A percentile compares a stretch with the other conserved stretches of the same genome.
Evolutionary conservation across 2,113 vertebrate genomes (phyloP).

Genomic region (Malurus alboscapulatus): DNA sequence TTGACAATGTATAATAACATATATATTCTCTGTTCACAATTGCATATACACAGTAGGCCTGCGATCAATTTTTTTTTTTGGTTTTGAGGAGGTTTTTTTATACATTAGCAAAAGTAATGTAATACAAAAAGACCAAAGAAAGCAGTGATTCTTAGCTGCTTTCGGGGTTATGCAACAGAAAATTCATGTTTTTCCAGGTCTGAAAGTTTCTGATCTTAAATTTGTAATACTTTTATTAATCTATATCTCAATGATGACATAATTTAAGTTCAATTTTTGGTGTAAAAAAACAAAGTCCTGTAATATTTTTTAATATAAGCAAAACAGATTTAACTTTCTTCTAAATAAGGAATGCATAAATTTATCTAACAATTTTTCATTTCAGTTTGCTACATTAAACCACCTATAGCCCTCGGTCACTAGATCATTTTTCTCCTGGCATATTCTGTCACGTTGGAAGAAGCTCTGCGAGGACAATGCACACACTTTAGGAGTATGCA

Average conservation of each 20-base stretch:
- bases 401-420: background rate
- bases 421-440: background rate
- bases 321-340: background rate
- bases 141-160: background rate
- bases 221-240: background rate
- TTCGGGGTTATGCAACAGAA: background rate
- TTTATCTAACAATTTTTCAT: background rate
- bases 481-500: background rate
- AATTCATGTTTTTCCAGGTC: background rate
- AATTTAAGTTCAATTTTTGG: background rate
- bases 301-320: background rate
- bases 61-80: background rate
- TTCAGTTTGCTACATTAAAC: background rate
- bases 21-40: slow-evolving; percentile 24
- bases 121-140: background rate
- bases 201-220: background rate
- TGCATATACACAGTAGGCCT: slow-evolving; percentile 13
- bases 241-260: background rate
- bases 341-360: background rate
- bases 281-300: background rate
- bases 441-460: background rate
- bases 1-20: slow-evolving; percentile 41
- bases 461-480: background rate
- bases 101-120: background rate
- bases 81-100: background rate